Evolutionary conservation across 2,113 vertebrate species (phyloP).

Genomic region (Pseudorectes ferrugineus): DNA sequence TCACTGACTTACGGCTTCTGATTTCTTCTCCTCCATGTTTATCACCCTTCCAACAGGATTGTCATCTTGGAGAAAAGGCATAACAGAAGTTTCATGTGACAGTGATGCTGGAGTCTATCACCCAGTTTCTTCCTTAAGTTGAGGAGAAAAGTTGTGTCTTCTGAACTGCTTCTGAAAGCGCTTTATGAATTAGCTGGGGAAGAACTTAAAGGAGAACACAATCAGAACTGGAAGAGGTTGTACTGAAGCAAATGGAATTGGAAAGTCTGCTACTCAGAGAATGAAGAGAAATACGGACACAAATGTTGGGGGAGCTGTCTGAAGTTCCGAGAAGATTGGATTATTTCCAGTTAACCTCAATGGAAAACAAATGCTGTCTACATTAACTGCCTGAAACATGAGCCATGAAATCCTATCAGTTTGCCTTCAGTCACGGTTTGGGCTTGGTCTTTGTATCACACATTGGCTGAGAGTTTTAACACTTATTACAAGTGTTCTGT

Average conservation of each 20-base stretch:
- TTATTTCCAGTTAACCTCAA: background rate
- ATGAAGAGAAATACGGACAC: background rate
- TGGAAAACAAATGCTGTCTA: background rate
- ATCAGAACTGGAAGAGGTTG: background rate
- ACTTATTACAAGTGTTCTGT: background rate
- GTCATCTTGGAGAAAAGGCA: background rate
- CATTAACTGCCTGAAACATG: background rate
- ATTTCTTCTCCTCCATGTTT: background rate
- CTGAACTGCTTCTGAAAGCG: background rate
- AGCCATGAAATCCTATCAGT: background rate
- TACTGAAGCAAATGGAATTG: background rate
- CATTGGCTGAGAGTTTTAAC: background rate
- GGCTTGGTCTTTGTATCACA: background rate
- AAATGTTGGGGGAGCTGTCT: background rate
- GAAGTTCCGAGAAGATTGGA: background rate
- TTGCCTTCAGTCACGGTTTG: background rate
- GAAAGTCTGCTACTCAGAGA: background rate
- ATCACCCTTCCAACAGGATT: rapidly evolving
- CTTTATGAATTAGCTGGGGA: background rate
- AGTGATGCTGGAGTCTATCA: background rate
- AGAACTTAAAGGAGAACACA: background rate
- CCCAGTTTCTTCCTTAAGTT: background rate
- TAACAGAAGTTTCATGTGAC: background rate
- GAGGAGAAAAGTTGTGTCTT: background rate
- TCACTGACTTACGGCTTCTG: background rate